phyloP scores from a whole-genome alignment of 2,888 invertebrate genomes.

The Apamea anceps region DNA sequence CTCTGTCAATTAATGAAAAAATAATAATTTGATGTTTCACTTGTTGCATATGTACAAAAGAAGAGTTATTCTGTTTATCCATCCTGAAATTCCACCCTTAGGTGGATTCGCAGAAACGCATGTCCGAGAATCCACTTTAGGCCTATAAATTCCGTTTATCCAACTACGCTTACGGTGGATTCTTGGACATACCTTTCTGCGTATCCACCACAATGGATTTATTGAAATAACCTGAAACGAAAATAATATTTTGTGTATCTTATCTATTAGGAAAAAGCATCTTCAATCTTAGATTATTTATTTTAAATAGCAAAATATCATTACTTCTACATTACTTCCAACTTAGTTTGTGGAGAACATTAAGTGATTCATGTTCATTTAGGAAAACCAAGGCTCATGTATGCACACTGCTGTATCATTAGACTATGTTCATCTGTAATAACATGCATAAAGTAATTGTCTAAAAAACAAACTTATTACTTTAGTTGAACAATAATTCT shows the following conservation, averaged over 20 bases:
- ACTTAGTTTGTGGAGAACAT: conserved; percentile 56
- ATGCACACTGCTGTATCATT: conserved; percentile 52
- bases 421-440: conserved; percentile 52
- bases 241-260: not conserved
- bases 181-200: not conserved
- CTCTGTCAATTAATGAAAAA: not conserved
- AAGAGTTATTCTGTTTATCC: not conserved
- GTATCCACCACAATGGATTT: not conserved
- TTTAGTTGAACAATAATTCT: conserved; percentile 19
- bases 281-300: conserved; percentile 69
- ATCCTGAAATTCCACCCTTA: not conserved
- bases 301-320: conserved; percentile 74
- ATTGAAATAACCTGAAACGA: not conserved
- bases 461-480: conserved; percentile 20
- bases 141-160: not conserved
- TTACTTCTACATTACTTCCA: conserved; percentile 67
- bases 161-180: not conserved
- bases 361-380: conserved; percentile 30
- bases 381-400: conserved; percentile 59
- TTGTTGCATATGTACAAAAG: not conserved
- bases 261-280: conserved; percentile 28
- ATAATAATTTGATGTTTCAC: not conserved
- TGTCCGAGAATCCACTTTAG: not conserved
- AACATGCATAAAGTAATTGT: conserved; percentile 67
- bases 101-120: not conserved